Evolutionary conservation across 2,888 invertebrate genomes (phyloP).

Genomic region (Pammene fasciana): DNA sequence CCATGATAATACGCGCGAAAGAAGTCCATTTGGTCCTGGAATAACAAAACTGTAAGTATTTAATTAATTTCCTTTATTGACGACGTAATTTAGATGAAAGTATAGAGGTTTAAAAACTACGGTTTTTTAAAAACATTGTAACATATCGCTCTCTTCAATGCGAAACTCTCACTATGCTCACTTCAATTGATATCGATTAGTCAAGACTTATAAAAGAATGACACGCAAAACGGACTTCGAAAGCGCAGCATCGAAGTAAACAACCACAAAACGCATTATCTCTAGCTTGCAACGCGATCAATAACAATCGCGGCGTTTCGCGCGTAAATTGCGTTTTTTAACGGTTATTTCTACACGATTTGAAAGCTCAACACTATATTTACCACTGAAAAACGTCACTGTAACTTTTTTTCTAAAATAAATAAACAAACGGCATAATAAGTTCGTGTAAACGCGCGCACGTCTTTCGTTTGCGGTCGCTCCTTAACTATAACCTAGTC

Average conservation of each 20-base stretch:
- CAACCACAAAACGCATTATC: constrained; percentile 63
- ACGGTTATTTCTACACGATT: neutral
- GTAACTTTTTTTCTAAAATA: constrained; percentile 21
- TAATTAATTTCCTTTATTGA: neutral
- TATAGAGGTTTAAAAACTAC: neutral
- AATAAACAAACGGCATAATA: constrained; percentile 60
- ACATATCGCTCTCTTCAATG: constrained; percentile 18
- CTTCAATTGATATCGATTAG: constrained; percentile 27
- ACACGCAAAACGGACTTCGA: constrained; percentile 33
- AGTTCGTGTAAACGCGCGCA: constrained; percentile 60
- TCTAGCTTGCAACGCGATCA: constrained; percentile 64
- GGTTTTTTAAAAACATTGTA: neutral
- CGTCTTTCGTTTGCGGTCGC: constrained; percentile 68
- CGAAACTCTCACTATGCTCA: constrained; percentile 1
- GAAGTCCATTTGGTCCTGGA: constrained; percentile 67
- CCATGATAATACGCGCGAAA: constrained; percentile 49
- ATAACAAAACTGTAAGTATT: too few relatives aligned
- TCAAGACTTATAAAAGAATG: constrained; percentile 18
- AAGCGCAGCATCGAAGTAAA: constrained; percentile 58
- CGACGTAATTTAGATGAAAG: neutral
- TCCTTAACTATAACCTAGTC: constrained; percentile 77
- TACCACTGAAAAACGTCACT: constrained; percentile 24
- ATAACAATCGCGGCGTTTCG: constrained; percentile 69
- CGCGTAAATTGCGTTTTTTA: constrained; percentile 63
- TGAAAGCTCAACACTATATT: constrained; percentile 33